Base-by-base conservation (phyloP, 2,797 vertebrate species). In the Aplochiton taeniatus region DNA sequence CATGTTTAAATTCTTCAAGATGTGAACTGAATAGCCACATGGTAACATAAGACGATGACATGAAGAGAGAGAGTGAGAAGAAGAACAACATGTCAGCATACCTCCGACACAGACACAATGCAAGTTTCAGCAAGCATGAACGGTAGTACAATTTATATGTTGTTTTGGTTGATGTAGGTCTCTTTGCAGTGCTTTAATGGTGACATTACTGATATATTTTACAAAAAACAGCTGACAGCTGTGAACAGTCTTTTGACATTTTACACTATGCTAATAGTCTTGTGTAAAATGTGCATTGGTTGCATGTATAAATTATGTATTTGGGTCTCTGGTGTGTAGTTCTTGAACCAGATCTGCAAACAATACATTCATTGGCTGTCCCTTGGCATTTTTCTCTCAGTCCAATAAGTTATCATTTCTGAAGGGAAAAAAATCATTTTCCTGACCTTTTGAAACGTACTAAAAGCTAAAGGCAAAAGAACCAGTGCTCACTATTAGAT, bases 1-100 rank as follows among this genome's bases (percentile, higher is more conserved):
- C 89, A 88, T 88, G 83, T 88, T 91, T 87, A 87, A 89, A 87
- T 88, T 79, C 89, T 93, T 91, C 75, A 89, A 88, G 85, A 88
- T 74, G 75, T 76, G 79, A 90, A 77, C 80, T 77, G 87, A 89
- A 92, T 87, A 72, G 81, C 71, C 85, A 65, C 68, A 73, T 83
- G 85, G 92, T 92, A 91, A 92, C 86, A 80, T 80, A 87, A 88
- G 87, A 88, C 83, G 89, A 73, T 77, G 69, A 75, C 70, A 85
- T 81, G 84, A 61, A 75, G 17, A 0, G 54, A 0, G 62, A 77
- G 74, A 77, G 78, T 31, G 31, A 31, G 31, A 31, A 48, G 63
- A 88, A 85, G 83, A 83, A 86, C 86, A 87, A 79, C 85, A 85
- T n/a, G n/a, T n/a, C 91, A 79, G 31, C 31, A 70, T 58, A 69